Percentiles rank a stretch among this genome's conserved stretches.
These are phyloP conservation scores for Etheostoma perlongum DNA, from an alignment of 2,797 vertebrate species.

Conservation along the genomic window DNA sequence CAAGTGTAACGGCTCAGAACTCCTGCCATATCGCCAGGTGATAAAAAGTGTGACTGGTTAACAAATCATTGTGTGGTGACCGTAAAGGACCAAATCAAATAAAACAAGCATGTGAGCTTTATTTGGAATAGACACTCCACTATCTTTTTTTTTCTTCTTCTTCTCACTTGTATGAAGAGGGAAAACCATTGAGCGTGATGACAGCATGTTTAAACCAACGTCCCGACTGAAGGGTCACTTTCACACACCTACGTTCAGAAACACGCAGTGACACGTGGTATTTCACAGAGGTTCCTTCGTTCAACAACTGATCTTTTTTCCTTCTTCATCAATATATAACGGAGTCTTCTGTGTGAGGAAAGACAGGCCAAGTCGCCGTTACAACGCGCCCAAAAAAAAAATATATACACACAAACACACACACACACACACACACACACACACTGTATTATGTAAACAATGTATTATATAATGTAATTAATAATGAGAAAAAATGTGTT, in stretches of 20 bases:
- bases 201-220: slow-evolving; percentile 43
- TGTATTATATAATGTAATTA: no score
- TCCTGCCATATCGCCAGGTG: slow-evolving; percentile 7
- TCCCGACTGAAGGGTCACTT: slow-evolving; percentile 34
- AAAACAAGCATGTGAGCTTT: slow-evolving; percentile 22
- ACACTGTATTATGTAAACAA: no score
- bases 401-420: no score
- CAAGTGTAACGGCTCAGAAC: slow-evolving; percentile 24
- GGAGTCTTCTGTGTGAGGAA: slow-evolving; percentile 19
- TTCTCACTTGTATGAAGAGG: not conserved
- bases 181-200: slow-evolving; percentile 33
- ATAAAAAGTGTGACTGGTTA: slow-evolving; percentile 4
- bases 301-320: slow-evolving; percentile 46
- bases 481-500: no score
- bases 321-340: slow-evolving; percentile 18
- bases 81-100: not conserved
- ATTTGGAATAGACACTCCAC: not conserved
- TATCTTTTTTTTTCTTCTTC: not conserved
- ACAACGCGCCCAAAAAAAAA: not conserved
- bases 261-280: slow-evolving; percentile 45
- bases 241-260: slow-evolving; percentile 53
- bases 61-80: not conserved
- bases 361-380: slow-evolving; percentile 1
- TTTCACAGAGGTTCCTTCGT: slow-evolving; percentile 62
- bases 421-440: no score